Percentiles rank a stretch among this genome's conserved stretches.
Evolutionary conservation across 2,888 invertebrate species (phyloP).

Genomic region (Polydrusus cervinus): DNA sequence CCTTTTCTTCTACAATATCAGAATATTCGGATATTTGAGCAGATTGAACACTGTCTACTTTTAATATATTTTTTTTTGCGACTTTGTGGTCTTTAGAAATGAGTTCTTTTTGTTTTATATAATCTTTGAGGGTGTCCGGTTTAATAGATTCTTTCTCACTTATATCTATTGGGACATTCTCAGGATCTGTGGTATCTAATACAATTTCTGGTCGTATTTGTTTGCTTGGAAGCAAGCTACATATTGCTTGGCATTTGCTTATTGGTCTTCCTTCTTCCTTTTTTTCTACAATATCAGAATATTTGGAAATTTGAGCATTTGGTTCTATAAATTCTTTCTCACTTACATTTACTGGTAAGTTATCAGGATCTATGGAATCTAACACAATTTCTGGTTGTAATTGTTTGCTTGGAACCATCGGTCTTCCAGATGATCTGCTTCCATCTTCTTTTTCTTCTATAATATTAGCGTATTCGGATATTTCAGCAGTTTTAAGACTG

Average conservation of each 20-base stretch:
- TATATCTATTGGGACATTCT: background rate
- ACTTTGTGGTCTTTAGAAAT: too few relatives aligned
- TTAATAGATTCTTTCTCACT: too few relatives aligned
- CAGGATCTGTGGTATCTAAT: background rate
- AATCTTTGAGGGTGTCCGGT: too few relatives aligned
- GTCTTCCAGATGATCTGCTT: background rate
- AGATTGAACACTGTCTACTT: too few relatives aligned
- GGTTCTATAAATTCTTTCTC: too few relatives aligned
- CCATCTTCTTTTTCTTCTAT: background rate
- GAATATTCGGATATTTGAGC: too few relatives aligned
- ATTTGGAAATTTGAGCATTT: too few relatives aligned
- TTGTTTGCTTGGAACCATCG: background rate
- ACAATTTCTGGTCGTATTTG: background rate
- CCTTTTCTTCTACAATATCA: background rate
- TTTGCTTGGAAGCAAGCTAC: background rate
- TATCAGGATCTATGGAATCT: background rate
- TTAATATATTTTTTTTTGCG: too few relatives aligned
- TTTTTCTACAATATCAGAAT: background rate
- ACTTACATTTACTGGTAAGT: background rate
- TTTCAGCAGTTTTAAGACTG: too few relatives aligned
- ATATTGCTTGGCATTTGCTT: constrained; percentile 1
- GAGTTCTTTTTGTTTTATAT: too few relatives aligned
- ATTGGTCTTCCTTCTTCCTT: background rate
- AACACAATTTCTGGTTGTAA: background rate
- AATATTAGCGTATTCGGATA: too few relatives aligned